Evolutionary conservation across 2,888 invertebrate species (phyloP), one percentile per base, ranked within the genome.

Genomic region (Napeogenes inachia): DNA sequence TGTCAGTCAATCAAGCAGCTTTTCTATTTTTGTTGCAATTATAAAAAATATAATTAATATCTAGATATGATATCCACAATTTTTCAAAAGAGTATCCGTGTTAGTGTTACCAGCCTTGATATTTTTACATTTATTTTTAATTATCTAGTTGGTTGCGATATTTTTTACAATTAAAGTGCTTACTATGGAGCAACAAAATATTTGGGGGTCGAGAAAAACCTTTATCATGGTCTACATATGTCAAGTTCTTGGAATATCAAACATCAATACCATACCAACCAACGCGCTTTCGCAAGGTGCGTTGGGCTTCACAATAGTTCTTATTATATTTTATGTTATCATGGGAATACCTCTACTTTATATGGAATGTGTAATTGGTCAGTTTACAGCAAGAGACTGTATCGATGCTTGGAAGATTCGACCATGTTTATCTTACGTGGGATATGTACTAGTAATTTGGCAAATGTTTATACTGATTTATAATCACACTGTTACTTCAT

Each of bases 321-420:
- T 74, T 57, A n/a, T 73, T 4, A 0, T 77, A 5, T 50, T 71
- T 21, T 83, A 73, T 67, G 35, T 82, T 3, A 50, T 81, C 2
- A 46, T 86, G 12, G 89, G 88, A 4, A 80, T 87, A 62, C 89
- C 89, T 1, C 65, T 88, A 12, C 61, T 87, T 2, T 89, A 85
- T 70, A 85, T 89, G 86, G 89, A 89, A 67, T 75, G 77, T 46
- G 77, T 85, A 13, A 74, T 87, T 30, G 78, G 84, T 21, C 89
- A 89, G 70, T 89, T 86, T 67, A 88, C 89, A 0, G 76, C 77
- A 6, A 78, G 87, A 46, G 84, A 87, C 72, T 84, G 83, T 67
- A 68, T 89, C 13, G 76, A 82, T 33, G 77, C 85, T 2, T 89
- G 89, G 89, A 78, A 70, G 57, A 75, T 77, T 4, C 76, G 87